Percentiles rank a stretch among this genome's conserved stretches.
Evolutionary conservation across 2,888 invertebrate species (phyloP).

Genomic region (Amphimallon solstitiale): DNA sequence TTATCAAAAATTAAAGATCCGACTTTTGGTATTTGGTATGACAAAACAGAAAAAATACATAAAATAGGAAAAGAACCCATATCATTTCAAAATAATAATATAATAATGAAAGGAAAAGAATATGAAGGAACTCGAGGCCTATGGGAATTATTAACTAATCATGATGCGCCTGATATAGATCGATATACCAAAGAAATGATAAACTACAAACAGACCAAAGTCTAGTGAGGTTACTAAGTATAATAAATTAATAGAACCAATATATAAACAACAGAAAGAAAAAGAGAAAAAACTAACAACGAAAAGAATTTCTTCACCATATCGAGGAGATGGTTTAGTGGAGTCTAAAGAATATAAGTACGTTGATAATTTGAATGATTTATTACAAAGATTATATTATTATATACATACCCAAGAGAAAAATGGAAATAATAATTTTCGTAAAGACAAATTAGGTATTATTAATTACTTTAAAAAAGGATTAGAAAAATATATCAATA

Average conservation of each 20-base stretch:
- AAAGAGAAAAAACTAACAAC: background rate
- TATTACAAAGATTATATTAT: too few relatives aligned
- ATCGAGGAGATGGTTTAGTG: too few relatives aligned
- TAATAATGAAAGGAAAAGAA: background rate
- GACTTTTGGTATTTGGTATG: background rate
- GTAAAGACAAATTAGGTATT: too few relatives aligned
- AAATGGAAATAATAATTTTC: too few relatives aligned
- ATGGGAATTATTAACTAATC: background rate
- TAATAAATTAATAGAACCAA: background rate
- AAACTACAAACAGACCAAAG: slow-evolving; percentile 2
- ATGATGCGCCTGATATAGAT: background rate
- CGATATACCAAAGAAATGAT: slow-evolving; percentile 4
- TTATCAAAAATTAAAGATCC: background rate
- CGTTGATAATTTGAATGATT: too few relatives aligned
- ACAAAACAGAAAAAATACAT: background rate
- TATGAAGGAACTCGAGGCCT: background rate
- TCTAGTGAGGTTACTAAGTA: background rate
- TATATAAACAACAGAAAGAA: background rate
- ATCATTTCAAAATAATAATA: background rate
- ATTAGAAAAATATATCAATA: too few relatives aligned
- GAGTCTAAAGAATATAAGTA: too few relatives aligned
- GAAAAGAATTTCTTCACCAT: background rate
- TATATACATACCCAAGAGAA: too few relatives aligned
- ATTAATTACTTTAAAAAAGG: too few relatives aligned
- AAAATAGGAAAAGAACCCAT: background rate